Evolutionary conservation across 2,797 vertebrate genomes (phyloP), one percentile per base, ranked within the genome.

Genomic region (Ambastaia sidthimunki): DNA sequence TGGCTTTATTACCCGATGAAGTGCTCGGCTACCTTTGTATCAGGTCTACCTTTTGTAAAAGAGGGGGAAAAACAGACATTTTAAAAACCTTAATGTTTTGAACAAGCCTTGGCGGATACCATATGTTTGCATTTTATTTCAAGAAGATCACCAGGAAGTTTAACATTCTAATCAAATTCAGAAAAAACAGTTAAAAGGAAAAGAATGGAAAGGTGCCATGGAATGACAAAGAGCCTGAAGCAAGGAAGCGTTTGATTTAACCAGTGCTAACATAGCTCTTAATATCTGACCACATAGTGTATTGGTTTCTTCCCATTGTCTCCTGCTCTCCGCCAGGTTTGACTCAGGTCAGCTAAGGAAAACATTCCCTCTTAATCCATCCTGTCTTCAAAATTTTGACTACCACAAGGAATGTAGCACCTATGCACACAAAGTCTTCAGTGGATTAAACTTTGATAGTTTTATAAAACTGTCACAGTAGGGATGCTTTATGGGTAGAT

Each of bases 151-250:
- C 59, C 74, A 74, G 81, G 66, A 74, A 79, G 71, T 81, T 81
- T 75, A 68, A 41, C 23, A 47, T 72, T 76, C 37, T 54, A 80
- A 83, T 85, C 80, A 71, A 83, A 67, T 80, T 83, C 76, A 50
- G 76, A 71, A 76, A 47, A 23, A 76, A 83, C 77, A 66, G 72
- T 69, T 79, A 74, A 83, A 65, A 71, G 71, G 71, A 67, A 81
- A 71, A 79, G 67, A 25, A 79, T 75, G 80, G 76, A 72, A 12
- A 15, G 54, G 67, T 77, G 71, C 83, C 71, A 73, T 78, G 67
- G 34, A 82, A 78, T 74, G 71, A 55, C 73, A 69, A 72, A 76
- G 19, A 74, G 72, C 80, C 65, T 19, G 11, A 68, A 67, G 74
- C 52, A 59, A 81, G 71, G 74, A 77, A 83, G 70, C 62, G 19